Evolutionary conservation across 2,888 invertebrate genomes (phyloP), one percentile per base, ranked within the genome.

Genomic region (Hirtodrosophila histrioides): DNA sequence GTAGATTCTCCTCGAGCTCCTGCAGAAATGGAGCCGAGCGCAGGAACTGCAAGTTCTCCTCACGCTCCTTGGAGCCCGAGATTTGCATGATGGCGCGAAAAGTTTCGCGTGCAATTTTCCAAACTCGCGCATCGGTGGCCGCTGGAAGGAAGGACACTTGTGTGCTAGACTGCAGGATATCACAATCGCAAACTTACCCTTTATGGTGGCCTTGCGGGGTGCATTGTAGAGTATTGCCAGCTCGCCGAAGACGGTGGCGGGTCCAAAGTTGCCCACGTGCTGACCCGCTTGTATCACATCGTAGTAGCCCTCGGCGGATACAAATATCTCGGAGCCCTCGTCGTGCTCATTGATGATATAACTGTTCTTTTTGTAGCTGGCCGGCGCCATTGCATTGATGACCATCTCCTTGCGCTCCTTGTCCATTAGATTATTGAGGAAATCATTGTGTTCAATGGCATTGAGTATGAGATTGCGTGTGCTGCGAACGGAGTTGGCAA

Each of bases 211-310:
- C 74, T 97, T 95, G 71, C 98, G 93, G 87, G 96, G 97, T 36
- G 98, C 97, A 92, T 98, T 98, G 92, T 99, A 98, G 29, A 99
- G 93, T 77, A 99, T 95, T 7, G 98, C 98, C 50, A 99, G 93
- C 92, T 99, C 99, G 1, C 99, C 98, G 92, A 98, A 94, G 68
- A 97, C 94, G 87, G 95, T 94, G 4, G 96, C 97, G 0, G 96
- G 94, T 0, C 95, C 95, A 90, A 99, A 96, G 61, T 93, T 95
- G 40, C 95, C 95, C 44, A 98, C 94, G 3, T 94, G 94, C 86
- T 95, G 94, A 8, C 94, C 95, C 41, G 95, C 95, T 88, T 97
- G 95, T 35, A 96, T 94, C 10, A 98, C 97, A 91, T 98, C 96
- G 88, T 96, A 95, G 74, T 95, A 94, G 24, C 98, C 98, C 73